Base-by-base conservation (phyloP, 1,140 invertebrate genomes). In the Polypedilum vanderplanki region DNA sequence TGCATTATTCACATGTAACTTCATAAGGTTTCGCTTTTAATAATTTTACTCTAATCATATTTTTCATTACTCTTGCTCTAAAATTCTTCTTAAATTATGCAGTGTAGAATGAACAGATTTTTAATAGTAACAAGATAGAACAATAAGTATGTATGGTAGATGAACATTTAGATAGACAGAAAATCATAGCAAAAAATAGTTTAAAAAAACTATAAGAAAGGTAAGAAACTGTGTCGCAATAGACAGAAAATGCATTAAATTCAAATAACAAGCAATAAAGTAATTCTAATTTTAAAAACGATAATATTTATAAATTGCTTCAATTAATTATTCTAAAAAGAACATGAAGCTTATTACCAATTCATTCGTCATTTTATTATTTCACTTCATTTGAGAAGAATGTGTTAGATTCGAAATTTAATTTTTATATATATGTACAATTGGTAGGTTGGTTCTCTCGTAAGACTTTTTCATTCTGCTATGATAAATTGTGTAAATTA, bases 121-220 rank as follows among this genome's bases (percentile, higher is more conserved):
- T 46, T 57, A n/a, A 57, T 57, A 57, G 46, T 12, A 57, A n/a
- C 46, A n/a, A 57, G 46, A 57, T 33, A 57, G 46, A 57, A 57
- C 46, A 15, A 57, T n/a, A 57, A 57, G 15, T 46, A 46, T 12
- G 41, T 12, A 46, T 12, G 9, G 2, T 12, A 46, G n/a, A 57
- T n/a, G 46, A 57, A 57, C 46, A 57, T 15, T 33, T 33, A 33
- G 24, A 33, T 33, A 33, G 24, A 33, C 24, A 33, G 24, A 33
- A 33, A 33, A 33, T 33, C 24, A 33, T 33, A 33, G 24, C 24
- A 57, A 57, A 57, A 57, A 12, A 15, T n/a, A 12, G 46, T n/a
- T 46, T 8, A 57, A 12, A 57, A n/a, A 12, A 57, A 0, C 9
- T n/a, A 15, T 57, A 12, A n/a, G 10, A 57, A 57, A 57, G 15